Conservation (phyloP, 2,113 vertebrate species). For the Telmatochromis sp. region DNA sequence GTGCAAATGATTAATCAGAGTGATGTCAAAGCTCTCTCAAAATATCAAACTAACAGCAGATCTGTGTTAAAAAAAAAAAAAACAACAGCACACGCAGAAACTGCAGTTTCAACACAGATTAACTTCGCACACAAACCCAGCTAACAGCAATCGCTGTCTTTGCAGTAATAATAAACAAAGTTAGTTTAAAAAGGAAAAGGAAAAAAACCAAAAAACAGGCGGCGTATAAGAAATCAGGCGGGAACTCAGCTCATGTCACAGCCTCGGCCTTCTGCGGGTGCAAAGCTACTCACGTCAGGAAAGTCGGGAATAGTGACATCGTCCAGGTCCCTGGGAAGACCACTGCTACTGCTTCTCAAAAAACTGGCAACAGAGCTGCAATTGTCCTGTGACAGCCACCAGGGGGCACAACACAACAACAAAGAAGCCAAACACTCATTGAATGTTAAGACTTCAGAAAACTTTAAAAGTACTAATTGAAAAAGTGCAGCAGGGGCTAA, state of each 20-base stretch:
- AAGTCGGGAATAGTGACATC: conserved; percentile 67
- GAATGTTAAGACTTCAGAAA: not conserved
- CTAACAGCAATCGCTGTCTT: not conserved
- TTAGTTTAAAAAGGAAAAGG: not conserved
- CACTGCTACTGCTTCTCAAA: conserved; percentile 47
- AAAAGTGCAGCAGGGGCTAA: not conserved
- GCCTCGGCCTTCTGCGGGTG: not conserved
- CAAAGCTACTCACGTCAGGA: conserved; percentile 44
- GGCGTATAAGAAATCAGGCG: not conserved
- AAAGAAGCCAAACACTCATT: not conserved
- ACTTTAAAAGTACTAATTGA: not conserved
- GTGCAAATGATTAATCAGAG: not conserved
- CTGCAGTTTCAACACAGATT: not conserved
- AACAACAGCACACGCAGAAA: not conserved
- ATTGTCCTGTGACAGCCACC: conserved; percentile 58
- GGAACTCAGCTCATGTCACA: not conserved
- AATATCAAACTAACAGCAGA: not conserved
- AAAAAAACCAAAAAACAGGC: accelerated
- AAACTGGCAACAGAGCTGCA: conserved; percentile 64
- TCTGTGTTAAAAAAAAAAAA: not conserved
- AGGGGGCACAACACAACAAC: conserved; percentile 30
- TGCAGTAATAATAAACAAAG: not conserved
- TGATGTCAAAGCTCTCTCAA: not conserved
- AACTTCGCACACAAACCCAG: not conserved
- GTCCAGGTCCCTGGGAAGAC: conserved; percentile 58